phyloP scores from a whole-genome alignment of 2,113 vertebrate species.

The Butorides virescens region DNA sequence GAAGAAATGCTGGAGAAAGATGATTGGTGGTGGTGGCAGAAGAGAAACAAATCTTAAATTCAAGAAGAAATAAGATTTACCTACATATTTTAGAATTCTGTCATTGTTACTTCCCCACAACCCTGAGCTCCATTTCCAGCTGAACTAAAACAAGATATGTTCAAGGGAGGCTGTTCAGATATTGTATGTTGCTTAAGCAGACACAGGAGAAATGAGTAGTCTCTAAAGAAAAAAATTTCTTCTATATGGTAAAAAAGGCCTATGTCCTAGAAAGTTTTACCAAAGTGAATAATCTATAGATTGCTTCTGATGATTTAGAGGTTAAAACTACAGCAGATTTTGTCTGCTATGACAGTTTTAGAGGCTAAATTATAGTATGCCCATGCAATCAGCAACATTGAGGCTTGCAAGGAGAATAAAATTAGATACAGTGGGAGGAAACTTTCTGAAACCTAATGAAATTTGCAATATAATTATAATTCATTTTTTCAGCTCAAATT shows the following conservation, averaged over 20 bases:
- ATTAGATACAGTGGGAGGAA: slow-evolving; percentile 1
- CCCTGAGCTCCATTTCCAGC: not conserved
- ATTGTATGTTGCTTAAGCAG: not conserved
- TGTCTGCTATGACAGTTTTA: slow-evolving; percentile 11
- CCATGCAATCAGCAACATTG: slow-evolving; percentile 14
- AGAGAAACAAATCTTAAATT: not conserved
- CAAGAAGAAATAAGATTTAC: not conserved
- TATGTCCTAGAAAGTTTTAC: not conserved
- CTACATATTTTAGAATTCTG: not conserved
- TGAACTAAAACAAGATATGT: not conserved
- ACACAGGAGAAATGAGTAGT: not conserved
- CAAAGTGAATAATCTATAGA: not conserved
- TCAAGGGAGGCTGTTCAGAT: not conserved
- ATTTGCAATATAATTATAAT: not conserved
- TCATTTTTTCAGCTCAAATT: not conserved
- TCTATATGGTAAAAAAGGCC: not conserved
- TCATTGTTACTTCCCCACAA: not conserved
- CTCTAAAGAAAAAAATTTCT: not conserved
- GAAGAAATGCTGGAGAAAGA: not conserved
- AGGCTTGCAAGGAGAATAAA: slow-evolving; percentile 1
- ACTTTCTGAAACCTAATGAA: not conserved
- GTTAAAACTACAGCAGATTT: not conserved
- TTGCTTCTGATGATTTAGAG: not conserved
- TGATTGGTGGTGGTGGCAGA: not conserved
- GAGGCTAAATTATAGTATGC: not conserved